Base-by-base conservation (phyloP, 2,888 invertebrate species). In the Brenthis ino region DNA sequence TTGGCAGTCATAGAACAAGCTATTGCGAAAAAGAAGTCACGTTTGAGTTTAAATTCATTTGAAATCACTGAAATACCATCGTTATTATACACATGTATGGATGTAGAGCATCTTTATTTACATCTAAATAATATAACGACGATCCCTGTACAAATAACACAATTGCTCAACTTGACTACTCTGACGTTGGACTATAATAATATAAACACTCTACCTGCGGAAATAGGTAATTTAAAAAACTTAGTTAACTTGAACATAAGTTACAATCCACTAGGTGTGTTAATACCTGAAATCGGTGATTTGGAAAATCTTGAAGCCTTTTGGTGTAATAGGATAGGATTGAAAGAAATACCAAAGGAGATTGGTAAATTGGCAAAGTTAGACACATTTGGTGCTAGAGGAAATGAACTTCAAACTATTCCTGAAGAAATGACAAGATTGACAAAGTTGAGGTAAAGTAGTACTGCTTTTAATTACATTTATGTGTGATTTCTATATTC, bases 131-230 rank as follows among this genome's bases (percentile, higher is more conserved):
- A 94, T 84, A 93, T 96, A 77, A 84, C 84, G 72, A 82, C 82
- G 77, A 85, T 94, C 68, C 83, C 92, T 51, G 85, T 88, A 56
- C 88, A 92, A 77, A 85, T 96, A 70, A 88, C 87, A 37, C 87
- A 91, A 67, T 83, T 95, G 58, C 79, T 90, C 64, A 94, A 94
- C 72, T 82, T 96, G 43, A 94, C 94, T 64, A 94, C 94, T 24
- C 85, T 96, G 69, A 94, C 95, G 6, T 80, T 96, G 77, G 95
- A 95, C 79, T 95, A 95, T 80, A 96, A 96, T 81, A 93, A 94
- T 71, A 87, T 96, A 70, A 89, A 86, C 71, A 87, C 88, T 24
- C 93, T 95, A 79, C 96, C 96, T 1, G 76, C 88, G n/a, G 94
- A 94, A 74, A 89, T 96, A 74, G 94, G 93, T 56, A 87, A 93